phyloP scores from a whole-genome alignment of 2,888 invertebrate genomes.

The Drosophila trichaetosa region DNA sequence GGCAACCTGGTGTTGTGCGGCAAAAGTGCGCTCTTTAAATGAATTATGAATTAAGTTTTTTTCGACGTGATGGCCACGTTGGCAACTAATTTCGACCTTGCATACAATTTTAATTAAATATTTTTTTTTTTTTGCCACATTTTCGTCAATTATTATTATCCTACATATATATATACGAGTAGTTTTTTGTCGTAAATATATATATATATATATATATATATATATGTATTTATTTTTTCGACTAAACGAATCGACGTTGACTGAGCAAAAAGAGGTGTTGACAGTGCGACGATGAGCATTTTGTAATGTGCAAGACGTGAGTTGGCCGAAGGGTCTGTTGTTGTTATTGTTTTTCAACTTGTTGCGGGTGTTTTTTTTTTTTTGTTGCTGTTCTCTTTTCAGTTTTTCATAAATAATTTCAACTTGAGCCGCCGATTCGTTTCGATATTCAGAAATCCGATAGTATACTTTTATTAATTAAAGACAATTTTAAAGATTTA shows the following conservation, averaged over 20 bases:
- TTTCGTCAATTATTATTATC: constrained; percentile 53
- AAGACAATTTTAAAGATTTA: background rate
- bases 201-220: background rate
- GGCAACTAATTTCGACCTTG: constrained; percentile 79
- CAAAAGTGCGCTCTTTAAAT: constrained; percentile 63
- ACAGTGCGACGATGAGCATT: constrained; percentile 48
- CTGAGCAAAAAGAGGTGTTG: constrained; percentile 61
- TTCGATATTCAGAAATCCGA: background rate
- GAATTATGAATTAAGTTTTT: constrained; percentile 79
- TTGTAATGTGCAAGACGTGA: constrained; percentile 59
- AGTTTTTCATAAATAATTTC: constrained; percentile 2
- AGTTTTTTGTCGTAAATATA: background rate
- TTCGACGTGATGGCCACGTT: constrained; percentile 75
- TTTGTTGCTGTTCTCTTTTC: constrained; percentile 2
- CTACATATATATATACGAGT: background rate
- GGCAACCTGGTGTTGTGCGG: constrained; percentile 10
- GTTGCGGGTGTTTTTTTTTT: constrained; percentile 5
- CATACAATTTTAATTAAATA: constrained; percentile 78
- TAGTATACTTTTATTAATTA: background rate
- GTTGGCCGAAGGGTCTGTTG: constrained; percentile 4
- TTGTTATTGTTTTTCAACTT: constrained; percentile 13
- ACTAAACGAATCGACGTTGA: constrained; percentile 9
- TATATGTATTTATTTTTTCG: background rate
- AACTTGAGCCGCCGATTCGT: constrained; percentile 28
- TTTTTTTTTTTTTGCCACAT: constrained; percentile 41